Conservation (phyloP, 2,113 vertebrate species). For the Excalfactoria chinensis region DNA sequence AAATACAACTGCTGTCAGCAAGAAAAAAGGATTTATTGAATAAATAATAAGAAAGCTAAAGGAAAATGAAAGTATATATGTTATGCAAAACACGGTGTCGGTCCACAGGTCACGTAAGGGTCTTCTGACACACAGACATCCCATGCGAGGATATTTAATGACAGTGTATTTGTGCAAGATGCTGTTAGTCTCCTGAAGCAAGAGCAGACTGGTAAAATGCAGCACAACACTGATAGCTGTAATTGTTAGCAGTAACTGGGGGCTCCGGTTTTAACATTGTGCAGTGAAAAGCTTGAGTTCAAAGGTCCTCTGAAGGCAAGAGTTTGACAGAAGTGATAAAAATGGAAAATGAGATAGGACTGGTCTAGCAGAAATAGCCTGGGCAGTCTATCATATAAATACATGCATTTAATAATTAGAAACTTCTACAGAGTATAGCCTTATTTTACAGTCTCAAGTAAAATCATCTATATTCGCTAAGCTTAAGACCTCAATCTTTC, state of each 20-base stretch:
- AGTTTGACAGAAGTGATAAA: background rate
- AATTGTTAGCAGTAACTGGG: constrained; percentile 20
- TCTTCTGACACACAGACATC: constrained; percentile 34
- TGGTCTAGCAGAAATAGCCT: background rate
- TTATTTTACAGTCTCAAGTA: background rate
- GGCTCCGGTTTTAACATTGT: background rate
- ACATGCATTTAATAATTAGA: background rate
- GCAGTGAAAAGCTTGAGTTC: background rate
- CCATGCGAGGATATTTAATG: constrained; percentile 53
- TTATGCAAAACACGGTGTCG: constrained; percentile 79
- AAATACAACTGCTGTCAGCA: constrained; percentile 89
- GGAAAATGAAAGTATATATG: constrained; percentile 83
- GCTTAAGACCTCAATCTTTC: background rate
- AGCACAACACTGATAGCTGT: constrained; percentile 16
- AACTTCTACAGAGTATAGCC: background rate
- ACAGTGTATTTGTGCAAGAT: constrained; percentile 9
- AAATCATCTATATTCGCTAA: background rate
- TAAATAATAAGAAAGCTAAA: constrained; percentile 87
- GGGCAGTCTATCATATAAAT: background rate
- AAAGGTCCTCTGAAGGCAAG: background rate
- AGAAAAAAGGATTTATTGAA: constrained; percentile 87
- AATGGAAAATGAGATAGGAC: background rate
- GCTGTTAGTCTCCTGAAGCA: background rate
- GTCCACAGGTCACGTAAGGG: constrained; percentile 78
- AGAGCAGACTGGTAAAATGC: background rate